Base-by-base conservation (phyloP, 2,797 vertebrate species). In the Salarias fasciatus region DNA sequence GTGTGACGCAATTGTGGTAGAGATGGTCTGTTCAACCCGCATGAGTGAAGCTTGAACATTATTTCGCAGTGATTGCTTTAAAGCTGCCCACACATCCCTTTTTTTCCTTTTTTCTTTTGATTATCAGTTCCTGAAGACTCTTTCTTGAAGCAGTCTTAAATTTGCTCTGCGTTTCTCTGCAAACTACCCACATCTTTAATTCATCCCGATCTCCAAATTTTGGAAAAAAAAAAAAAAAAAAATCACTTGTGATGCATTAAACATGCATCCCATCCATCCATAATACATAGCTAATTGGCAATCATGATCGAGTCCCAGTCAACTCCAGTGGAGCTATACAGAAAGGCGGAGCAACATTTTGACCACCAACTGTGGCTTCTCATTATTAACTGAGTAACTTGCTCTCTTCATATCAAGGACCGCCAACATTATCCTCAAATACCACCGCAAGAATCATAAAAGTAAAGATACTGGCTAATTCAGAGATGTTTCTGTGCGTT, bases 31-130 rank as follows among this genome's bases (percentile, higher is more conserved):
- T 41, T 28, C 28, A 56, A 11, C 18, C 11, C 35, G 54, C 49
- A 60, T 57, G 63, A 28, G 6, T n/a, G 41, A 49, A 51, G 12
- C 4, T 28, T n/a, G n/a, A 24, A 6, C 43, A 18, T n/a, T n/a
- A 6, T 69, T 8, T 29, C n/a, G 1, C 7, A 36, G 31, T 11
- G 10, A 31, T 5, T 0, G 6, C 5, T 51, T n/a, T 49, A 8
- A 44, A 7, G 49, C 28, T 31, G 31, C 6, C 33, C 33, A 35
- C 6, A 35, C 9, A 35, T 35, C 33, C 13, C 13, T 13, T 35
- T 6, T 56, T n/a, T 13, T 49, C 41, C 15, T 13, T 48, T 37
- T 24, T 24, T 24, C 18, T 24, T 24, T 24, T 24, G 18, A 24
- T 24, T 24, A 24, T n/a, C n/a, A n/a, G n/a, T n/a, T n/a, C n/a